Conservation (phyloP, 2,113 vertebrate genomes). For the Oryctolagus cuniculus region DNA sequence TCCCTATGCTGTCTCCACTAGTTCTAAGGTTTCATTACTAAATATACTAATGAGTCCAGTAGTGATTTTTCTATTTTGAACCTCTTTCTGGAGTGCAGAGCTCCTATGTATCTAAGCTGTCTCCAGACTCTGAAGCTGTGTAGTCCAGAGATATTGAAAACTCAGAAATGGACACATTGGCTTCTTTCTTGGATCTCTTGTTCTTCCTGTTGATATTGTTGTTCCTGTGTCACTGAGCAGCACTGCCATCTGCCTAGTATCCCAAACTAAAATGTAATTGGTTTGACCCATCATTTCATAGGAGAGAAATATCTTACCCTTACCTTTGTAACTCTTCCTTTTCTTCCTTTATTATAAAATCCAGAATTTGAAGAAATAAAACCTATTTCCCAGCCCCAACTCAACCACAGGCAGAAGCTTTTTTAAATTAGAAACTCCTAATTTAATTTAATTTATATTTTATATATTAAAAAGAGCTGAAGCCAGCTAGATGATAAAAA, state of each 20-base stretch:
- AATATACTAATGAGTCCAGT: not conserved
- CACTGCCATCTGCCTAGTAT: not conserved
- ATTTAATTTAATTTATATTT: not conserved
- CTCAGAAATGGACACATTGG: not conserved
- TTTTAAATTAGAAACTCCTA: not conserved
- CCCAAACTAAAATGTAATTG: not conserved
- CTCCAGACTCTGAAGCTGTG: not conserved
- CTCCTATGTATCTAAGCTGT: not conserved
- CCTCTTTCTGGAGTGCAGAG: not conserved
- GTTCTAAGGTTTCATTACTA: not conserved
- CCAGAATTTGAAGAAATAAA: not conserved
- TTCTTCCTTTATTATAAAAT: not conserved
- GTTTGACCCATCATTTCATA: not conserved
- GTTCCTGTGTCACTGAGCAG: not conserved
- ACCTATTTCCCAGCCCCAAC: not conserved
- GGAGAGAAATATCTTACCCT: not conserved
- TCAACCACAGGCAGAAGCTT: not conserved
- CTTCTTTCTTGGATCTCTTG: not conserved
- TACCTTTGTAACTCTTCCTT: too few species aligned
- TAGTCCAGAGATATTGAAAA: not conserved
- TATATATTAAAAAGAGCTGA: not conserved
- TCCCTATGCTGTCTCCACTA: not conserved
- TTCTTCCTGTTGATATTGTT: not conserved
- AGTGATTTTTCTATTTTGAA: not conserved
- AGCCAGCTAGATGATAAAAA: not conserved